Evolutionary conservation across 2,113 vertebrate genomes (phyloP).

Genomic region (Amphilophus citrinellus): DNA sequence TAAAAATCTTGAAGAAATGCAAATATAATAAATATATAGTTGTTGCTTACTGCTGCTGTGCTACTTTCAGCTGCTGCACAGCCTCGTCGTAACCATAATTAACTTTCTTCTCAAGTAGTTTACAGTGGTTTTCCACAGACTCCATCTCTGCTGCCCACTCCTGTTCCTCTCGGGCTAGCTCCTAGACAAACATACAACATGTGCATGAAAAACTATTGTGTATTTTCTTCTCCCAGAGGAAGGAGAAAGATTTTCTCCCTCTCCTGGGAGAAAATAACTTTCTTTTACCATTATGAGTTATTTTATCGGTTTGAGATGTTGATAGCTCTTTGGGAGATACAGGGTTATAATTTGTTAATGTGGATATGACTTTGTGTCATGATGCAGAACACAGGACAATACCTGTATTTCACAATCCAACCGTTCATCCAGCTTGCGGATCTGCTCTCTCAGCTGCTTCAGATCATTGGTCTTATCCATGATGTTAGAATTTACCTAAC

Average conservation of each 20-base stretch:
- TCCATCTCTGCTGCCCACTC: slow-evolving; percentile 80
- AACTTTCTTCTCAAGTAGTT: slow-evolving; percentile 80
- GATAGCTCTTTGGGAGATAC: background rate
- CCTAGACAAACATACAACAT: slow-evolving; percentile 60
- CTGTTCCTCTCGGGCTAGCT: slow-evolving; percentile 75
- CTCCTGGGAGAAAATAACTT: background rate
- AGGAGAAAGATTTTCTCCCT: background rate
- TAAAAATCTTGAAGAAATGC: background rate
- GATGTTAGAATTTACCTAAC: slow-evolving; percentile 78
- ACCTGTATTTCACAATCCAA: slow-evolving; percentile 78
- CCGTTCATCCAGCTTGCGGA: slow-evolving; percentile 79
- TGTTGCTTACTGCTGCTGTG: slow-evolving; percentile 80
- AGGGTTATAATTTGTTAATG: background rate
- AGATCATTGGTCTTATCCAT: slow-evolving; percentile 80
- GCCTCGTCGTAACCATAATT: slow-evolving; percentile 76
- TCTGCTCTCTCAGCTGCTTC: slow-evolving; percentile 81
- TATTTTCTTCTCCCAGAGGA: background rate
- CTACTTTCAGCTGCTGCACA: slow-evolving; percentile 76
- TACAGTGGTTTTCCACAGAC: slow-evolving; percentile 74
- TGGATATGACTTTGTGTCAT: background rate
- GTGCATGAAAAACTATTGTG: background rate
- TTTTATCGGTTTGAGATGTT: background rate
- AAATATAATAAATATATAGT: background rate
- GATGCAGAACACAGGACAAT: background rate
- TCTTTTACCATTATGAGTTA: background rate